Conservation (phyloP, 2,113 vertebrate genomes). For the Actenoides lindsayi region DNA sequence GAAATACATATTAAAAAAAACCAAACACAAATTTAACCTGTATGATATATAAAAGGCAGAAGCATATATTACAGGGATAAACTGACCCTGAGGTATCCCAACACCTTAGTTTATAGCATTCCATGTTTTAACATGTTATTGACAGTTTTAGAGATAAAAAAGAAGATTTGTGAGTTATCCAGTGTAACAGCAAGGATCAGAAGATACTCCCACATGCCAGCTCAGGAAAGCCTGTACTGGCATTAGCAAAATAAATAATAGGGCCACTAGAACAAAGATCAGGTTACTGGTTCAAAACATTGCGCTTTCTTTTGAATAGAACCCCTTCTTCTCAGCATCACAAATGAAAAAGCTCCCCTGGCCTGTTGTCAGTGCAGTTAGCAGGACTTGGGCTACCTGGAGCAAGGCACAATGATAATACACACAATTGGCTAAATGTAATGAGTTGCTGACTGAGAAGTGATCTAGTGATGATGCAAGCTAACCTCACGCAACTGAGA, state of each 20-base stretch:
- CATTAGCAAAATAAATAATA: not conserved
- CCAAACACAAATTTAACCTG: not conserved
- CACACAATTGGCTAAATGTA: not conserved
- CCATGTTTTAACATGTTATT: not conserved
- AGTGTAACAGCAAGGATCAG: not conserved
- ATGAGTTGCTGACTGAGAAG: fast-evolving
- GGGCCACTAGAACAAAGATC: not conserved
- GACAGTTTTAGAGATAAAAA: not conserved
- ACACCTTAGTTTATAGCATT: not conserved
- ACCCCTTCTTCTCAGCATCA: not conserved
- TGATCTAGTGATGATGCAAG: not conserved
- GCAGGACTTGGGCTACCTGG: not conserved
- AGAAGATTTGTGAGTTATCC: not conserved
- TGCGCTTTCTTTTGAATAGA: not conserved
- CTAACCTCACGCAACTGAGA: not conserved
- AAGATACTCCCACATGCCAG: not conserved
- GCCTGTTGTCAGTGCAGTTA: not conserved
- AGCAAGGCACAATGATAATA: not conserved
- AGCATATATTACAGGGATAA: not conserved
- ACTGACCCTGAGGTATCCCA: not conserved
- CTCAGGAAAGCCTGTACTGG: not conserved
- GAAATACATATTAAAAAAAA: not conserved
- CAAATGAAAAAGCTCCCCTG: not conserved
- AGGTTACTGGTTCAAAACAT: not conserved
- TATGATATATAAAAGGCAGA: not conserved